These are phyloP conservation scores for Oryzias celebensis DNA, from an alignment of 2,113 vertebrate genomes.

Conservation along the genomic window DNA sequence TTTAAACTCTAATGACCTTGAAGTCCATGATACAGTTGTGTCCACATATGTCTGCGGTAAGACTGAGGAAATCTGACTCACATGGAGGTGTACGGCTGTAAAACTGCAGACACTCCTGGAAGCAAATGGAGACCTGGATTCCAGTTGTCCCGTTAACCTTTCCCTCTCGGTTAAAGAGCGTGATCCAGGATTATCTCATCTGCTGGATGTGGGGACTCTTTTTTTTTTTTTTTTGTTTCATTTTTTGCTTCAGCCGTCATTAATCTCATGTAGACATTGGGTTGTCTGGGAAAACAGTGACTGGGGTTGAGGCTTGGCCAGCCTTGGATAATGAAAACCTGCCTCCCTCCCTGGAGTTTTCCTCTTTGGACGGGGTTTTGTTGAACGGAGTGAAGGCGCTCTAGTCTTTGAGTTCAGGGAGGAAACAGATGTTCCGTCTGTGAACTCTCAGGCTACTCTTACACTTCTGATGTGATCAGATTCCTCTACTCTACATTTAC, in stretches of 20 bases:
- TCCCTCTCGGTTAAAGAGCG: constrained; percentile 21
- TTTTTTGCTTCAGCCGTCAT: neutral
- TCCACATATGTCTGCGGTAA: too few relatives aligned
- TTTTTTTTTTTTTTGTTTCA: constrained; percentile 1
- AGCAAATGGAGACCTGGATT: constrained; percentile 1
- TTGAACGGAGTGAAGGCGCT: neutral
- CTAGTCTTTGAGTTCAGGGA: constrained; percentile 6
- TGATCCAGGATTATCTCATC: constrained; percentile 45
- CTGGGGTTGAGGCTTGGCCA: constrained; percentile 30
- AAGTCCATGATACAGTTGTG: too few relatives aligned
- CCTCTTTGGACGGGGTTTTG: constrained; percentile 23
- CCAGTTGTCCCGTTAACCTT: constrained; percentile 41
- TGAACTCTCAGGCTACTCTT: neutral
- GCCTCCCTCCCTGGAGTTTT: constrained; percentile 28
- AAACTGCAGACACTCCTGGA: neutral
- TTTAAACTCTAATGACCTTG: too few relatives aligned
- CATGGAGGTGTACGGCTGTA: neutral
- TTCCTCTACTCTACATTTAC: too few relatives aligned
- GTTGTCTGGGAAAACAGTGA: constrained; percentile 41
- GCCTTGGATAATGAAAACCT: constrained; percentile 46
- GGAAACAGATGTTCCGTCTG: constrained; percentile 23
- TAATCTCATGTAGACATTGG: constrained; percentile 27
- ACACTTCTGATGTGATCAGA: too few relatives aligned
- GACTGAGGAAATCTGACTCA: neutral
- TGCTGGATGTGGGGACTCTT: constrained; percentile 17